phyloP scores from a whole-genome alignment of 2,797 vertebrate species.

The Mus spretus region DNA sequence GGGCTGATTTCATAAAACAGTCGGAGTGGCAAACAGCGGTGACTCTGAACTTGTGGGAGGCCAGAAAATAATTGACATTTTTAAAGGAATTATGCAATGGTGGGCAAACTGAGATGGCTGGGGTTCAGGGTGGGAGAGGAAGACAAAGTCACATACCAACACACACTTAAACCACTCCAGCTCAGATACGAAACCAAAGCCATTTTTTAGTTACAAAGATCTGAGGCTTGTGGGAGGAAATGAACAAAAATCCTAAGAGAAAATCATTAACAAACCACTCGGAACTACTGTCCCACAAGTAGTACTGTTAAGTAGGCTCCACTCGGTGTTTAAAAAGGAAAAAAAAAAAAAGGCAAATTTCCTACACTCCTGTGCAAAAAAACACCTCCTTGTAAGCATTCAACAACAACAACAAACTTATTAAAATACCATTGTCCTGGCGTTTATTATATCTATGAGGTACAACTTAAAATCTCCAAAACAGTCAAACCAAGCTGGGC shows the following conservation, averaged over 20 bases:
- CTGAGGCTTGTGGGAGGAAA: slow-evolving; percentile 67
- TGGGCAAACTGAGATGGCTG: slow-evolving; percentile 77
- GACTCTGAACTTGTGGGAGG: slow-evolving; percentile 38
- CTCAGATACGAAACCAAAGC: slow-evolving; percentile 33
- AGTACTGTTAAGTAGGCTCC: slow-evolving; percentile 44
- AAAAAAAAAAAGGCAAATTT: slow-evolving; percentile 53
- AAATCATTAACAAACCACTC: slow-evolving; percentile 78
- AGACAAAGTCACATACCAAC: slow-evolving; percentile 79
- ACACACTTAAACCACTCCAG: slow-evolving; percentile 70
- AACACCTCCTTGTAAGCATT: slow-evolving; percentile 68
- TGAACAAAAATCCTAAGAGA: slow-evolving; percentile 75
- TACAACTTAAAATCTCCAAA: slow-evolving; percentile 67
- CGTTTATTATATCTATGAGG: slow-evolving; percentile 53
- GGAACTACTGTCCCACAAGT: slow-evolving; percentile 80
- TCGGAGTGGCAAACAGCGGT: slow-evolving; percentile 50
- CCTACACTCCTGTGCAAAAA: slow-evolving; percentile 70
- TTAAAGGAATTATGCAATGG: slow-evolving; percentile 80
- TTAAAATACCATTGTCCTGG: slow-evolving; percentile 64
- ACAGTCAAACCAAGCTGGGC: not conserved
- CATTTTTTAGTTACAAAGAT: slow-evolving; percentile 76
- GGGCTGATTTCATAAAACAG: slow-evolving; percentile 63
- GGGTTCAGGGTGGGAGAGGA: not conserved
- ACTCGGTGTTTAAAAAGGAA: slow-evolving; percentile 17
- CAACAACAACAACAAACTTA: slow-evolving; percentile 41
- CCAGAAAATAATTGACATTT: slow-evolving; percentile 73